Evolutionary conservation across 2,888 invertebrate genomes (phyloP).

Genomic region (Poecilus cupreus): DNA sequence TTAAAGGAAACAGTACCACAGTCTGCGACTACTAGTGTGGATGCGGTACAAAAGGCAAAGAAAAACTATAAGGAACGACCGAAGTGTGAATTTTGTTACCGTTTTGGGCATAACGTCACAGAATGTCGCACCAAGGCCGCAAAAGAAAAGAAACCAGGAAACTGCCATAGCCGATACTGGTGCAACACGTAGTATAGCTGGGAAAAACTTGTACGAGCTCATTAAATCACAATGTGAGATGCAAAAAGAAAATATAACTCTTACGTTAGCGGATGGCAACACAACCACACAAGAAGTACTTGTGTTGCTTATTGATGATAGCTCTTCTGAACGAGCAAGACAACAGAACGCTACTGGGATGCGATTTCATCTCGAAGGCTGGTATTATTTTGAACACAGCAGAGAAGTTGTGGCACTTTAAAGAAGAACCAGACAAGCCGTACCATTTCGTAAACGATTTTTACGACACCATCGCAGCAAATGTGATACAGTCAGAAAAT

Average conservation of each 20-base stretch:
- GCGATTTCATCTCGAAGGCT: background rate
- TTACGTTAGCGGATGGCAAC: background rate
- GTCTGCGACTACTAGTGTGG: no score
- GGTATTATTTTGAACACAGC: background rate
- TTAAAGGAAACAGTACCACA: no score
- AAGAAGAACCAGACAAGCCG: background rate
- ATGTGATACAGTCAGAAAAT: no score
- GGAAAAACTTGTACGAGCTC: background rate
- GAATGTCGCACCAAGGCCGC: no score
- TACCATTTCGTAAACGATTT: no score
- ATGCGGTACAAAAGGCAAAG: no score
- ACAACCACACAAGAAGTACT: background rate
- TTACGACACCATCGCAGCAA: no score
- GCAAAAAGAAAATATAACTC: background rate
- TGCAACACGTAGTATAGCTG: background rate
- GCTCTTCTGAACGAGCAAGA: background rate
- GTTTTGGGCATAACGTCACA: no score
- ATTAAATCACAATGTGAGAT: background rate
- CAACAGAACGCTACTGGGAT: background rate
- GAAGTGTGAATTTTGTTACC: no score
- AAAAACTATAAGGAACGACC: no score
- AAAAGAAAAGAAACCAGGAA: no score
- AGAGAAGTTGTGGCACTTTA: background rate
- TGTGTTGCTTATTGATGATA: background rate
- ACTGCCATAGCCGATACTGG: background rate